Evolutionary conservation across 2,888 invertebrate species (phyloP).

Genomic region (Spodoptera littoralis): DNA sequence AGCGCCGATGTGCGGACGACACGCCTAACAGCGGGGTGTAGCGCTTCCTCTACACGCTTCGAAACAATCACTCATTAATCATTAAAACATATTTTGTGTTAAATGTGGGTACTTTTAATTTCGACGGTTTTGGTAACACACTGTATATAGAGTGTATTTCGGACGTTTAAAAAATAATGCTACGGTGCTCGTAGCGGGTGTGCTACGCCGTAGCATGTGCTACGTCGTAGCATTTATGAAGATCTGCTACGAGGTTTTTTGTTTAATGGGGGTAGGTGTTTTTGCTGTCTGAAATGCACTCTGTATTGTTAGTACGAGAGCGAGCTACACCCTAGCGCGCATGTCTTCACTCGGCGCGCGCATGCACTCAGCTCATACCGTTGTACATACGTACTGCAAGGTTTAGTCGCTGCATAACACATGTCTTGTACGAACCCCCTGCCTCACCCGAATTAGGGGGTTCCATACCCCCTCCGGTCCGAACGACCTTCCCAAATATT

Average conservation of each 20-base stretch:
- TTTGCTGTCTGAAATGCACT: conserved; percentile 2
- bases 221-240: too few species aligned
- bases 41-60: conserved; percentile 29
- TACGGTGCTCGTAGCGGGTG: neutral
- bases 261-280: too few species aligned
- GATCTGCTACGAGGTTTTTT: too few species aligned
- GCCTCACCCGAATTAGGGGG: conserved; percentile 21
- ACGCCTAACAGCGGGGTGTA: conserved; percentile 48
- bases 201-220: conserved; percentile 14
- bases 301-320: conserved; percentile 31
- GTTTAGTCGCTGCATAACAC: conserved; percentile 65
- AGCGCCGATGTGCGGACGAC: conserved; percentile 46
- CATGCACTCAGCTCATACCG: conserved; percentile 73
- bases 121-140: conserved; percentile 36
- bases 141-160: conserved; percentile 12
- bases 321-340: conserved; percentile 43
- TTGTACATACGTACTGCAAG: conserved; percentile 72
- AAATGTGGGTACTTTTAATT: conserved; percentile 24
- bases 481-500: conserved; percentile 80
- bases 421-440: conserved; percentile 46
- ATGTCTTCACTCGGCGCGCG: conserved; percentile 55
- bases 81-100: conserved; percentile 22
- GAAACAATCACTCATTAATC: conserved; percentile 22
- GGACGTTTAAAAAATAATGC: neutral
- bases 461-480: conserved; percentile 60